Evolutionary conservation across 1,140 invertebrate species (phyloP).

Genomic region (Hypsibius dujardini): DNA sequence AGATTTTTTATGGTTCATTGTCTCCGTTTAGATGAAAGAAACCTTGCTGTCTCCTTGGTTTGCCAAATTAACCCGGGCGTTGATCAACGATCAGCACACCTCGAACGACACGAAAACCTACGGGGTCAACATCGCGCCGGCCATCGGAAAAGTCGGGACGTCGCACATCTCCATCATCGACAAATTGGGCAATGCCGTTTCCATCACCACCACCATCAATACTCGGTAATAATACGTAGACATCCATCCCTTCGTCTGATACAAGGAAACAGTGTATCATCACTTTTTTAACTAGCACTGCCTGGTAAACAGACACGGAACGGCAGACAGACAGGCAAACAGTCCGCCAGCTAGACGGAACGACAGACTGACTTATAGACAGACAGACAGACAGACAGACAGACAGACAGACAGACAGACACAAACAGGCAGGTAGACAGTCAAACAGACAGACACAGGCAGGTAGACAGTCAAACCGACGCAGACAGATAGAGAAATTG

Average conservation of each 20-base stretch:
- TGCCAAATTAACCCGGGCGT: slow-evolving; percentile 24
- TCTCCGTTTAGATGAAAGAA: background rate
- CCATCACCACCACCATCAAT: slow-evolving; percentile 79
- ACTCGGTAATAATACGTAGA: slow-evolving; percentile 48
- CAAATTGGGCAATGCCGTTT: slow-evolving; percentile 72
- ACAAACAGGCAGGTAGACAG: too few relatives aligned
- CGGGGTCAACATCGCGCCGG: slow-evolving; percentile 18
- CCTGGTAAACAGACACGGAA: too few relatives aligned
- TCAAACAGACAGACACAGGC: too few relatives aligned
- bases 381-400: too few relatives aligned
- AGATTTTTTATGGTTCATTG: too few relatives aligned
- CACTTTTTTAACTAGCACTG: background rate
- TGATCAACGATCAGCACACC: slow-evolving; percentile 28
- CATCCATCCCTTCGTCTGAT: background rate
- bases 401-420: too few relatives aligned
- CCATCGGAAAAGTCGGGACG: slow-evolving; percentile 45
- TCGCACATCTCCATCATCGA: slow-evolving; percentile 71
- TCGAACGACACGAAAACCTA: slow-evolving; percentile 30
- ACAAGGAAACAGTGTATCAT: too few relatives aligned
- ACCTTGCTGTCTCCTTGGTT: slow-evolving; percentile 20
- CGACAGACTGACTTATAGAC: too few relatives aligned
- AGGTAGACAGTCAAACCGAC: too few relatives aligned
- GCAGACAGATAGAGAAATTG: too few relatives aligned
- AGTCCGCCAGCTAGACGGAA: too few relatives aligned
- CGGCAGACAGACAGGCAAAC: too few relatives aligned